Evolutionary conservation across 2,113 vertebrate species (phyloP), one percentile per base, ranked within the genome.

Genomic region (Entelurus aequoreus): DNA sequence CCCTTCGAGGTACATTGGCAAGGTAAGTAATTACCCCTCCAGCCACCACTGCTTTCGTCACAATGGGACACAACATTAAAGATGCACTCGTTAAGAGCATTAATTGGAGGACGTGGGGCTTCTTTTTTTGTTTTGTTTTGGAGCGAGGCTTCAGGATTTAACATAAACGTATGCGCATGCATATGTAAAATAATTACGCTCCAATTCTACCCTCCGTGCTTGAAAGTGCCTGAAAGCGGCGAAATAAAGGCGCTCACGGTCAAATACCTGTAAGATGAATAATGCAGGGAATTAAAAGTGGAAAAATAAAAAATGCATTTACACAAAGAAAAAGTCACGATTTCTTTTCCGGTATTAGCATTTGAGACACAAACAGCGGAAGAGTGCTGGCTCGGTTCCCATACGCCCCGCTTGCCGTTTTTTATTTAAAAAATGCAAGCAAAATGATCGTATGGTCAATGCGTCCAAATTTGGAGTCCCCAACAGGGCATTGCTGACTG

Each of bases 11-110:
- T 87, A 84, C 87, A 83, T 84, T 86, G 79, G 78, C 68, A 60
- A 81, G 76, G 81, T 88, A 80, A 84, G 86, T 87, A 87, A 90
- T 90, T 90, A 88, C 79, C 88, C 88, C 80, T 12, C 58, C 71
- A 85, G 85, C 88, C 85, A 87, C 83, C 78, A 80, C 71, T 76
- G 82, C 77, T 83, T 87, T 79, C 75, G 83, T 74, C 80, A 86
- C 87, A 88, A 88, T 78, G 66, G 79, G 78, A 79, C 66, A 86
- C 80, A 86, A 85, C 80, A 82, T 62, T 47, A 81, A 77, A 81
- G 84, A 88, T 83, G 83, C 84, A 75, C 83, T 86, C 87, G 88
- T 91, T 90, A 88, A 66, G 76, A 74, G 66, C 76, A 88, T 88
- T 89, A 88, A 88, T 88, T 88, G 87, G 83, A 68, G 88, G 79